phyloP scores from a whole-genome alignment of 2,113 vertebrate species.

The Gyps fulvus region DNA sequence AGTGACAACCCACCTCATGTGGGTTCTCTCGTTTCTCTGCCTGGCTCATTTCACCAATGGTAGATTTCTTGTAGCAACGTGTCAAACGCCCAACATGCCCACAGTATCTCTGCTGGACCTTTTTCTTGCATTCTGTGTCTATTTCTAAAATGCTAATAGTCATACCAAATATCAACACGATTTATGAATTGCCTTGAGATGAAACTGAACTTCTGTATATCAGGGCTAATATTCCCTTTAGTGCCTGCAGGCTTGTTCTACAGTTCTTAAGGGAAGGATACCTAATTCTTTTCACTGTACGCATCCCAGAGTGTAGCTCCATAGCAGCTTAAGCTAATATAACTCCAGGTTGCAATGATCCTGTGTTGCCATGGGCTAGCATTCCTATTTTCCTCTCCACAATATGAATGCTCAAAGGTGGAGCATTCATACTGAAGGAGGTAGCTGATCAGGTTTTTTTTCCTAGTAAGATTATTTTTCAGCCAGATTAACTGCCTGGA shows the following conservation, averaged over 20 bases:
- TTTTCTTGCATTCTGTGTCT: neutral
- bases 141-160: neutral
- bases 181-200: neutral
- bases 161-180: neutral
- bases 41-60: neutral
- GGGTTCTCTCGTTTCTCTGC: neutral
- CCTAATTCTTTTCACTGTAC: neutral
- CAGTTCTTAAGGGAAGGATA: neutral
- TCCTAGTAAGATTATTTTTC: neutral
- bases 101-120: neutral
- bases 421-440: neutral
- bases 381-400: neutral
- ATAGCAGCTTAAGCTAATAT: neutral
- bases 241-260: neutral
- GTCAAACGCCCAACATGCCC: neutral
- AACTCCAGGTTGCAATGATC: neutral
- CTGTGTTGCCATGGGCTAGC: neutral
- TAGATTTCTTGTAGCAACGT: neutral
- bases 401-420: neutral
- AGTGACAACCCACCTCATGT: neutral
- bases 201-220: neutral
- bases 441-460: neutral
- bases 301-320: neutral
- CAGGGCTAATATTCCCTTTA: neutral
- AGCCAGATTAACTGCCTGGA: neutral